Evolutionary conservation across 2,888 invertebrate genomes (phyloP).

Genomic region (Timema cristinae): DNA sequence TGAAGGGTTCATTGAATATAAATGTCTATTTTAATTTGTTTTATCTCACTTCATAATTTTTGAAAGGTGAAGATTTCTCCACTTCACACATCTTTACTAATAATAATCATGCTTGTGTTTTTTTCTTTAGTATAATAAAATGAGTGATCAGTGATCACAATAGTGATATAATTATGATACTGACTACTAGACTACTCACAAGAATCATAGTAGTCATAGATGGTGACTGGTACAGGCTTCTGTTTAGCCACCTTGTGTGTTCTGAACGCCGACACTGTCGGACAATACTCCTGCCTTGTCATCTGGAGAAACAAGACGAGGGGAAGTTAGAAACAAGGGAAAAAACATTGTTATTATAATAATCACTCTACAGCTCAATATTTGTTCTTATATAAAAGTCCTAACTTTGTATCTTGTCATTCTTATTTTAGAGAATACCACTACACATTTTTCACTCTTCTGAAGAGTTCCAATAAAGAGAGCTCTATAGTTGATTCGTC

Average conservation of each 20-base stretch:
- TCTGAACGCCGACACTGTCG: constrained; percentile 77
- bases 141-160: neutral
- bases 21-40: too few relatives aligned
- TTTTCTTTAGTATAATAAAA: neutral
- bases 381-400: too few relatives aligned
- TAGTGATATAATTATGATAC: neutral
- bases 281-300: constrained; percentile 63
- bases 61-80: neutral
- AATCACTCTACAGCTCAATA: too few relatives aligned
- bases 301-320: constrained; percentile 40
- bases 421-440: too few relatives aligned
- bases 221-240: constrained; percentile 76
- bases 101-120: too few relatives aligned
- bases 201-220: constrained; percentile 90
- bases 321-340: too few relatives aligned
- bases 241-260: constrained; percentile 82
- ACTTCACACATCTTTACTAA: neutral
- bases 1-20: too few relatives aligned
- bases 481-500: too few relatives aligned
- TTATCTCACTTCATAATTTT: neutral
- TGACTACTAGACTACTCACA: constrained; percentile 59
- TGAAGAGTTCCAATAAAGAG: too few relatives aligned
- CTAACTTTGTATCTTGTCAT: too few relatives aligned
- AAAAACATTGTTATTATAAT: too few relatives aligned
- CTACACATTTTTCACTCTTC: too few relatives aligned